Percentiles rank a stretch among this genome's conserved stretches.
These are phyloP conservation scores for Daktulosphaira vitifoliae DNA, from an alignment of 1,140 invertebrate genomes.

Conservation along the genomic window DNA sequence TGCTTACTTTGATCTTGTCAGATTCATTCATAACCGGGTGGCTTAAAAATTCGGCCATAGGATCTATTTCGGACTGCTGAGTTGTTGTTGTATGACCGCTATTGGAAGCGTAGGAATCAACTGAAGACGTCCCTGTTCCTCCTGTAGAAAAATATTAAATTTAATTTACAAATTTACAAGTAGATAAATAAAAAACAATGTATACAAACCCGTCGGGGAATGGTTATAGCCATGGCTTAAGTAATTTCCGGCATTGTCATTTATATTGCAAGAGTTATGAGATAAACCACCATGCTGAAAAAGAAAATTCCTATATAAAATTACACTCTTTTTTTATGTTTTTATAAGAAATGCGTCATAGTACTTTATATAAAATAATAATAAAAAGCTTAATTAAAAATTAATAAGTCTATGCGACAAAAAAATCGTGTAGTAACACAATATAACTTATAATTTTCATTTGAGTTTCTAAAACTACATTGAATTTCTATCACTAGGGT, in stretches of 20 bases:
- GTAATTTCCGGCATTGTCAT: constrained; percentile 12
- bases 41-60: constrained; percentile 14
- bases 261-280: constrained; percentile 16
- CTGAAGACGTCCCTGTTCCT: constrained; percentile 8
- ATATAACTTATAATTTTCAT: no score
- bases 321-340: no score
- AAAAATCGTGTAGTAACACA: no score
- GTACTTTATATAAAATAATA: no score
- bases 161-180: neutral
- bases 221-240: constrained; percentile 20
- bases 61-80: neutral
- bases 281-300: constrained; percentile 22
- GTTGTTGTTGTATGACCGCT: neutral
- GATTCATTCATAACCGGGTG: constrained; percentile 1
- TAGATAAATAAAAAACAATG: neutral
- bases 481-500: no score
- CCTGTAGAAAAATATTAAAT: neutral
- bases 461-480: no score
- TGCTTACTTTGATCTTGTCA: constrained; percentile 12
- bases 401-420: no score
- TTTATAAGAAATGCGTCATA: no score
- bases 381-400: no score
- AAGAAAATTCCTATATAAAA: no score
- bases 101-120: neutral
- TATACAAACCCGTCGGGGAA: constrained; percentile 11